Evolutionary conservation across 1,140 invertebrate species (phyloP).

Genomic region (Pectinophora gossypiella): DNA sequence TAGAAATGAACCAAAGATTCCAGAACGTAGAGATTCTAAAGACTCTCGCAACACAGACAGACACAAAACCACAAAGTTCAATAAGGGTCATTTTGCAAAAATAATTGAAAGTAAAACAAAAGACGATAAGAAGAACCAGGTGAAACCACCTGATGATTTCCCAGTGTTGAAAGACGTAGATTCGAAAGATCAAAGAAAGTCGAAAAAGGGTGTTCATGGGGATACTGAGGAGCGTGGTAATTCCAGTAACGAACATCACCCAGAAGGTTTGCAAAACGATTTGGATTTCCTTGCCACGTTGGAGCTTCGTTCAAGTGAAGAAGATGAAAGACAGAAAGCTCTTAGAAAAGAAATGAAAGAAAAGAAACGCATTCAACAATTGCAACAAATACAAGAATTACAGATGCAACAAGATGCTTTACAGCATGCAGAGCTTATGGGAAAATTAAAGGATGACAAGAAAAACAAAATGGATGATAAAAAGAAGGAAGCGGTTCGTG

Average conservation of each 20-base stretch:
- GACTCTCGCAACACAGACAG: constrained; percentile 75
- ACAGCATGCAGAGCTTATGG: constrained; percentile 48
- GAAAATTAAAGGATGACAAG: constrained; percentile 66
- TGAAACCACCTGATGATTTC: constrained; percentile 64
- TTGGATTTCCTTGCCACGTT: constrained; percentile 80
- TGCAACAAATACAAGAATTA: constrained; percentile 73
- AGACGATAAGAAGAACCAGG: constrained; percentile 74
- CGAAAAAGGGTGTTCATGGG: constrained; percentile 14
- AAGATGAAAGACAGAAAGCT: constrained; percentile 75
- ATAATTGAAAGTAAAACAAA: constrained; percentile 75
- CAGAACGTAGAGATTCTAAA: constrained; percentile 84
- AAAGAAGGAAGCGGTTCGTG: constrained; percentile 67
- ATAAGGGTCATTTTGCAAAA: constrained; percentile 71
- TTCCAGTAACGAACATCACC: constrained; percentile 22
- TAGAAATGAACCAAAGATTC: constrained; percentile 77
- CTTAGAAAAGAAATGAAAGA: constrained; percentile 76
- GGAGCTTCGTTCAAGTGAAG: constrained; percentile 76
- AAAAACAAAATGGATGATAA: constrained; percentile 66
- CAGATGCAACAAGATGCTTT: constrained; percentile 67
- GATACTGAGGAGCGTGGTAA: constrained; percentile 33
- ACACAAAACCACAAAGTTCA: constrained; percentile 72
- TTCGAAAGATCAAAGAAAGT: constrained; percentile 41
- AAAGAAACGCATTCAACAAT: constrained; percentile 71
- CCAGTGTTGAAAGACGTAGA: constrained; percentile 44
- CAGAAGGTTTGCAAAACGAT: constrained; percentile 66